Evolutionary conservation across 92 coral and sea anemone species (phyloP).

Genomic region (Virgularia gustaviana): DNA sequence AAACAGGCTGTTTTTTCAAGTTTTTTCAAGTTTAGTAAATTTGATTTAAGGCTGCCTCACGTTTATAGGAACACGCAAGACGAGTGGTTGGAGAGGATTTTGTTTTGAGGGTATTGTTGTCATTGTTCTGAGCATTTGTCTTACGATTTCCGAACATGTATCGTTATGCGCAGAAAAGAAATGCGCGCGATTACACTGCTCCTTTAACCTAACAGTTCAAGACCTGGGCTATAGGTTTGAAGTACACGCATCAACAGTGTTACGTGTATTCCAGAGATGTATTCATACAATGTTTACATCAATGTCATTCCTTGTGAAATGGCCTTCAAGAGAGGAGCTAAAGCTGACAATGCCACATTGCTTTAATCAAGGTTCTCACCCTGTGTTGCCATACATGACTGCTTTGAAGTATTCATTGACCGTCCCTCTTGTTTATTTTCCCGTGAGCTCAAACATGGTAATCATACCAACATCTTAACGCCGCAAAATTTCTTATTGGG

Average conservation of each 20-base stretch:
- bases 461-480: constrained; percentile 27
- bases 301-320: constrained; percentile 43
- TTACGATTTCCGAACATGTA: too few species aligned
- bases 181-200: too few species aligned
- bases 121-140: too few species aligned
- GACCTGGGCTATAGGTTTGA: constrained; percentile 42
- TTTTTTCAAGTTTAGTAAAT: too few species aligned
- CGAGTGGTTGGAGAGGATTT: too few species aligned
- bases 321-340: constrained; percentile 63
- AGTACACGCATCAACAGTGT: constrained; percentile 56
- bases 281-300: constrained; percentile 40
- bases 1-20: too few species aligned
- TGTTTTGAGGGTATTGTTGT: too few species aligned
- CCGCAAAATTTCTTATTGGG: constrained; percentile 36
- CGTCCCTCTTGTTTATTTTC: constrained; percentile 31
- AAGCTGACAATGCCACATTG: constrained; percentile 53
- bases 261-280: constrained; percentile 59
- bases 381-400: constrained; percentile 61
- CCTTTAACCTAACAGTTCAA: constrained; percentile 51
- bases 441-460: constrained; percentile 37
- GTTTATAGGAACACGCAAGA: too few species aligned
- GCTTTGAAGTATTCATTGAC: constrained; percentile 65
- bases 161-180: too few species aligned
- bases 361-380: constrained; percentile 51
- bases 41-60: too few species aligned